Evolutionary conservation across 1,140 invertebrate genomes (phyloP).

Genomic region (Bradysia coprophila): DNA sequence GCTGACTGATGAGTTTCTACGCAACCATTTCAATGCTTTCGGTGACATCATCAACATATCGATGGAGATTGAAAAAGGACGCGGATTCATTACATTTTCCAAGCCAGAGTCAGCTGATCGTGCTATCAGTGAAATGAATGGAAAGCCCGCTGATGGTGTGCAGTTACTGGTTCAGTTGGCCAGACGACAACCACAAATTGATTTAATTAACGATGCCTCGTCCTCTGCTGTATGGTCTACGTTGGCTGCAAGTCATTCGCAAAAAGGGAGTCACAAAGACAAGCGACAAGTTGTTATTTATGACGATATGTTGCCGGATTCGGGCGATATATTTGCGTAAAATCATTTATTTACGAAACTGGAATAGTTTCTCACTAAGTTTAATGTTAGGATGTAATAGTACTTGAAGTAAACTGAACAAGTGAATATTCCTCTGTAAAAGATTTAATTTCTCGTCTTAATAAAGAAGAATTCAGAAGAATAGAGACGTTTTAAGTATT

Average conservation of each 20-base stretch:
- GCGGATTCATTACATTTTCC: constrained; percentile 87
- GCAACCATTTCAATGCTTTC: constrained; percentile 57
- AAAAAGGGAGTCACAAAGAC: constrained; percentile 61
- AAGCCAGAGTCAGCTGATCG: constrained; percentile 69
- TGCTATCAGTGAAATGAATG: constrained; percentile 76
- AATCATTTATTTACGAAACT: neutral
- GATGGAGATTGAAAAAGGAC: constrained; percentile 77
- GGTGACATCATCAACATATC: constrained; percentile 74
- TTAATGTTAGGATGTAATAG: too few species aligned
- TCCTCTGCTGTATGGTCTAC: constrained; percentile 64
- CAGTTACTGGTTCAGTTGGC: constrained; percentile 62
- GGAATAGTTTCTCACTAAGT: too few species aligned
- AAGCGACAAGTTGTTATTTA: constrained; percentile 49
- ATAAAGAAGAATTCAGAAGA: neutral
- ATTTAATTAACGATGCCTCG: constrained; percentile 54
- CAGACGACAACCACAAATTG: constrained; percentile 61
- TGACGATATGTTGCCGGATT: constrained; percentile 30
- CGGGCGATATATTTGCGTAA: neutral
- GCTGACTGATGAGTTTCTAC: constrained; percentile 64
- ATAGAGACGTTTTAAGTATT: too few species aligned
- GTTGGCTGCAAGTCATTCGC: constrained; percentile 55
- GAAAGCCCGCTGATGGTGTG: constrained; percentile 57
- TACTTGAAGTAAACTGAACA: too few species aligned
- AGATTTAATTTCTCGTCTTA: too few species aligned
- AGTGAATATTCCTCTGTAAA: too few species aligned